These are phyloP conservation scores for Melanostigma gelatinosum DNA, from an alignment of 2,113 vertebrate genomes.

Conservation along the genomic window DNA sequence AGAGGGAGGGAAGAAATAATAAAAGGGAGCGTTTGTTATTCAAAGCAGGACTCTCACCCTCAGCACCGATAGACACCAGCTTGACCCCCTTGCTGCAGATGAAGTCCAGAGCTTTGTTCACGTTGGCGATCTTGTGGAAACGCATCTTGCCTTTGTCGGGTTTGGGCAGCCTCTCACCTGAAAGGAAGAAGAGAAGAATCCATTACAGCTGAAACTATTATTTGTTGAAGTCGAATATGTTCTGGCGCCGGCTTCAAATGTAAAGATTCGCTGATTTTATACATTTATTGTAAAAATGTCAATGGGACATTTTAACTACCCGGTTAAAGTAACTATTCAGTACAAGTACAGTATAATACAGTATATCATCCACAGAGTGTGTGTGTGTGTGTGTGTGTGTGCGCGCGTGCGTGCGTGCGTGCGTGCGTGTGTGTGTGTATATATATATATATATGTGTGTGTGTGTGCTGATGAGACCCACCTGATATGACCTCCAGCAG, in stretches of 20 bases:
- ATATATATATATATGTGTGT: constrained; percentile 1
- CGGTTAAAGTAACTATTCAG: too few relatives aligned
- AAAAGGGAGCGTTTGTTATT: neutral
- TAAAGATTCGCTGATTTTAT: neutral
- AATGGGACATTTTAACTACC: neutral
- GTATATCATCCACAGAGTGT: neutral
- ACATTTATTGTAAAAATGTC: too few relatives aligned
- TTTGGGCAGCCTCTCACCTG: constrained; percentile 92
- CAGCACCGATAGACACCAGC: constrained; percentile 96
- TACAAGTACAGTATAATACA: neutral
- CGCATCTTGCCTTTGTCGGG: constrained; percentile 97
- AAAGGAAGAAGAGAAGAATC: neutral
- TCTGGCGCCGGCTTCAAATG: neutral
- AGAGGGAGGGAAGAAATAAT: neutral
- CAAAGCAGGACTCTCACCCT: constrained; percentile 83
- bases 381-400: constrained; percentile 8
- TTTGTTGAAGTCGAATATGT: neutral
- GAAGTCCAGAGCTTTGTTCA: constrained; percentile 93
- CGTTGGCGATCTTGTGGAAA: constrained; percentile 95
- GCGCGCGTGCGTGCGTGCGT: too few relatives aligned
- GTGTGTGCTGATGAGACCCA: constrained; percentile 56
- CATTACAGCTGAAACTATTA: neutral
- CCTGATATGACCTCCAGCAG: constrained; percentile 95
- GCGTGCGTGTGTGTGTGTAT: constrained; percentile 13
- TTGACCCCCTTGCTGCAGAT: constrained; percentile 94